These are phyloP conservation scores for Tyto alba DNA, from an alignment of 2,113 vertebrate genomes.

Conservation along the genomic window DNA sequence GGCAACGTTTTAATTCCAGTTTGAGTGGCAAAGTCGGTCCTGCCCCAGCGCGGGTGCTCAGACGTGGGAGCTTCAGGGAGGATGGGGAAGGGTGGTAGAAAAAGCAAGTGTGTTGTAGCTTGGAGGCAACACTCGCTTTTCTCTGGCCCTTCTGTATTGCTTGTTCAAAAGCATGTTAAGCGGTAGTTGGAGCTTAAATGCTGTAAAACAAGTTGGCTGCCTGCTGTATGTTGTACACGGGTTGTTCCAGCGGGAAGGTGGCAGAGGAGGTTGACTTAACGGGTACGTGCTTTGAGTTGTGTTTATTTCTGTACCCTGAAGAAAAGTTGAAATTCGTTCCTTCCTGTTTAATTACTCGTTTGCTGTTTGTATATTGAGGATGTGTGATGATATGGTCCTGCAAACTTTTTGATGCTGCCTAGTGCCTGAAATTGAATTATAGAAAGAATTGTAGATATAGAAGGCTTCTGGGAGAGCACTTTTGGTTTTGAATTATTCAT, in stretches of 20 bases:
- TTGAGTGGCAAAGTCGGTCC: not conserved
- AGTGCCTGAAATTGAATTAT: not conserved
- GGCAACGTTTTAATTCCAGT: not conserved
- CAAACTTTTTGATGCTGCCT: not conserved
- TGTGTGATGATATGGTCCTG: not conserved
- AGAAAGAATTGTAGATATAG: not conserved
- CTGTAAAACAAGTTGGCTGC: not conserved
- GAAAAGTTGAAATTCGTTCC: not conserved
- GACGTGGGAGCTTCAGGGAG: not conserved
- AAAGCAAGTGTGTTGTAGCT: not conserved
- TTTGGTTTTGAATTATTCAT: not conserved
- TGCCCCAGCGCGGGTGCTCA: not conserved
- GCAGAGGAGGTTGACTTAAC: not conserved
- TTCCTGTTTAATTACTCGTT: not conserved
- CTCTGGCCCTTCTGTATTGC: not conserved
- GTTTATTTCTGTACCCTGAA: not conserved
- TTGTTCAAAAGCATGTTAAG: not conserved
- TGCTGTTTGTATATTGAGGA: not conserved
- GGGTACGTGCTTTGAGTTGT: not conserved
- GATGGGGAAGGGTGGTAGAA: not conserved
- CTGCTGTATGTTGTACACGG: not conserved
- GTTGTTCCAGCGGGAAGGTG: not conserved
- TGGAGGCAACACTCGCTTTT: not conserved
- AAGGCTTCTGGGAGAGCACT: not conserved
- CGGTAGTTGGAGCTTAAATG: not conserved